Base-by-base conservation (phyloP, 1,140 invertebrate species). In the Drosophila watanabei region DNA sequence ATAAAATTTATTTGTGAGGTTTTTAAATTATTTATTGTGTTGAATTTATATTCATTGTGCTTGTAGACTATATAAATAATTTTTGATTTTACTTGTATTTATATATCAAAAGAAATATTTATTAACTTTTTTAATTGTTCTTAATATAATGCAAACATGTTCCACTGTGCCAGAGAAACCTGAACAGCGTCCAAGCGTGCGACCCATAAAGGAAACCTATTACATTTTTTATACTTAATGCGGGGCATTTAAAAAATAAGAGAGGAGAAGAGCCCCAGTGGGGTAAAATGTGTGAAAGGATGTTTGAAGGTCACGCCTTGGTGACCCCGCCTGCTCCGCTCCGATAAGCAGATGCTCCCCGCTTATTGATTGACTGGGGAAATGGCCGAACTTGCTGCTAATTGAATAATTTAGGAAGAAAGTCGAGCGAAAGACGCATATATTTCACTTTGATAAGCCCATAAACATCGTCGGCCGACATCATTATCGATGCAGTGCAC, bases 221-320 rank as follows among this genome's bases (percentile, higher is more conserved):
- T 75, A 86, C 83, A 82, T 82, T 79, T 82, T 76, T 79, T 62
- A 82, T 87, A 79, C 83, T 81, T 79, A 76, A 82, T 87, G 79
- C 66, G 79, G 62, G 79, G 61, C 80, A 75, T 82, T 79, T 82
- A 66, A 75, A 58, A 79, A 79, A 83, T 56, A 52, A 52, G 39
- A 61, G 51, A 32, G 79, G 51, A 32, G 79, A 46, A 46, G 66
- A 37, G 73, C 20, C 51, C 20, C 54, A 33, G 24, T 41, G 60
- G 33, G 41, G 66, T 37, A 37, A 79, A 82, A 69, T 71, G 46
- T 68, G 62, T 41, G 61, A 75, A 87, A 86, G 83, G 82, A 86
- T 87, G 57, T 87, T 86, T 87, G 84, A 86, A 86, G 83, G 83
- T 86, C 79, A 87, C 66, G 59, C 37, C 57, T 46, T 35, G 41